phyloP scores from a whole-genome alignment of 1,140 invertebrate species.

The Ephestia elutella region DNA sequence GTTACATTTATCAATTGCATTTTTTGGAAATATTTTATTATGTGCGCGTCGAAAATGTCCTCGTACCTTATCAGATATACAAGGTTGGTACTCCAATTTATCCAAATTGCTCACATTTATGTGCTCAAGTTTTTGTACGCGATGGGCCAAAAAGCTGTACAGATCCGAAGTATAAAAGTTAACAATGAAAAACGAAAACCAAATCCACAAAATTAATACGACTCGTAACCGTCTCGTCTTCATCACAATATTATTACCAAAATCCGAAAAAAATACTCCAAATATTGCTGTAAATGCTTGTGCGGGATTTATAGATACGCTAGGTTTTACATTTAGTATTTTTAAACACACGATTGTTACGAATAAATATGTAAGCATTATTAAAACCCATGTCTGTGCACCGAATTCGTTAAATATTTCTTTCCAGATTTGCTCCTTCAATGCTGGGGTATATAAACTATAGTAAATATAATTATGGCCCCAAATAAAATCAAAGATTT shows the following conservation, averaged over 20 bases:
- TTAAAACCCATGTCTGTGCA: conserved; percentile 31
- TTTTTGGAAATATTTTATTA: conserved; percentile 16
- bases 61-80: conserved; percentile 28
- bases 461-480: conserved; percentile 34
- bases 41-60: conserved; percentile 27
- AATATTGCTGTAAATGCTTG: background rate
- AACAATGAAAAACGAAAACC: conserved; percentile 19
- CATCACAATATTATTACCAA: background rate
- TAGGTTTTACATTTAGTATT: background rate
- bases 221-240: conserved; percentile 9
- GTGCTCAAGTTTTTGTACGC: background rate
- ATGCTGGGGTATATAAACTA: conserved; percentile 32
- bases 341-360: conserved; percentile 14
- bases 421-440: conserved; percentile 31
- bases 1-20: background rate
- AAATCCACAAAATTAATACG: conserved; percentile 20
- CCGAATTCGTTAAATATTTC: conserved; percentile 39
- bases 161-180: conserved; percentile 19
- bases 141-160: conserved; percentile 13
- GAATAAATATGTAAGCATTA: conserved; percentile 14
- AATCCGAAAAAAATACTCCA: background rate
- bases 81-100: conserved; percentile 31
- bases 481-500: conserved; percentile 37
- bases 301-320: background rate
- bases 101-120: conserved; percentile 16